Base-by-base conservation (phyloP, 2,113 vertebrate species). In the rat (Rattus norvegicus) region DNA sequence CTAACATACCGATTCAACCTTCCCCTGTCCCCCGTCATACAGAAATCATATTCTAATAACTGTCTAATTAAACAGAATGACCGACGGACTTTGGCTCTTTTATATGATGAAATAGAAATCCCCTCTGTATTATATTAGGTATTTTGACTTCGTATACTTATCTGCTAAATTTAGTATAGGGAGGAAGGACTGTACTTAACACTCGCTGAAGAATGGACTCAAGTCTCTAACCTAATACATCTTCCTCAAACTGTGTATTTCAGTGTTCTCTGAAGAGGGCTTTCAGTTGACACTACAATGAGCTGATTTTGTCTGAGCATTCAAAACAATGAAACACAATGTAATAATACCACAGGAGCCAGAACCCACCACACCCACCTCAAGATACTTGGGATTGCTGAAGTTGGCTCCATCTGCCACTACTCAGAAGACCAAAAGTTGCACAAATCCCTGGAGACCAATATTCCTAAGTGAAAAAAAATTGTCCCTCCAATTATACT, bases 281-380 rank as follows among this genome's bases (percentile, higher is more conserved):
- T 59, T n/a, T 52, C 72, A 69, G 36, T 4, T 59, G n/a, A 4
- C 54, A 43, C 8, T 61, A 10, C 39, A 39, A 3, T 54, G 47
- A n/a, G 79, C 72, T 5, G 8, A 12, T n/a, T 52, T 61, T 54
- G 65, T 61, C 52, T 90, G 47, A 93, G 20, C n/a, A 56, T 2
- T 0, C 28, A 3, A 56, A 47, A 14, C 28, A 24, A 36, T 3
- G 43, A 8, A 3, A 7, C 5, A 1, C n/a, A 67, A 72, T 47
- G 59, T 43, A 72, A 1, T 43, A 72, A 0, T 0, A 33, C 61
- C 47, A 30, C 22, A 39, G 30, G 22, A 88, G 9, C 28, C 52
- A 70, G 14, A 28, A 28, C 11, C 10, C 13, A 4, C 17, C 28
- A 54, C 24, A 20, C 65, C 8, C 26, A 92, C 20, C 20, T 59